Conservation (phyloP, 92 coral and sea anemone species). For the Pocillopora grandis region DNA sequence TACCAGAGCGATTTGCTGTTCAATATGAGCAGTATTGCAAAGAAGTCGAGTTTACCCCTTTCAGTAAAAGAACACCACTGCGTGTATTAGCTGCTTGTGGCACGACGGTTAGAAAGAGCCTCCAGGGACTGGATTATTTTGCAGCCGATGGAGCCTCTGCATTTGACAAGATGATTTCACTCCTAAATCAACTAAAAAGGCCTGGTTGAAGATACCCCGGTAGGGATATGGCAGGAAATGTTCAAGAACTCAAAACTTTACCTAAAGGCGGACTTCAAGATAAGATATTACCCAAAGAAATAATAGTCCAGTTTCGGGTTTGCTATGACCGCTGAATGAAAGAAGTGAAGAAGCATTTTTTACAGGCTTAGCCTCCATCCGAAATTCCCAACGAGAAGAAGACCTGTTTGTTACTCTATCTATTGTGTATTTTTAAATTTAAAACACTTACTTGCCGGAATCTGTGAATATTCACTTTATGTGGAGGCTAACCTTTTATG, state of each 20-base stretch:
- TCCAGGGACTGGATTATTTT: constrained; percentile 56
- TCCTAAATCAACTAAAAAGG: constrained; percentile 25
- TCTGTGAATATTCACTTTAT: no score
- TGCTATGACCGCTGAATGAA: no score
- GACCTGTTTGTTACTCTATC: no score
- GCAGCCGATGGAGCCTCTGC: constrained; percentile 51
- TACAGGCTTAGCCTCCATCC: neutral
- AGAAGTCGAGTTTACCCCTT: constrained; percentile 48
- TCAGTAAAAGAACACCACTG: constrained; percentile 39
- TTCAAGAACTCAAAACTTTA: constrained; percentile 39
- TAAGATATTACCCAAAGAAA: neutral
- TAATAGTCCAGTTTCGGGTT: no score
- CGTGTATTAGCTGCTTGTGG: constrained; percentile 43
- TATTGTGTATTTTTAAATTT: no score
- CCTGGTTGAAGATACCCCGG: neutral
- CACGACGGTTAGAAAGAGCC: constrained; percentile 47
- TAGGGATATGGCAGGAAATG: constrained; percentile 9
- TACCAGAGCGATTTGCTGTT: constrained; percentile 37
- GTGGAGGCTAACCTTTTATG: no score
- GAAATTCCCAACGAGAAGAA: no score
- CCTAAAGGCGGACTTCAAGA: constrained; percentile 42
- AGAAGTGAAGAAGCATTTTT: no score
- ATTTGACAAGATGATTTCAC: constrained; percentile 38
- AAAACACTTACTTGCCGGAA: no score
- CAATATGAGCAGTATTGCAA: constrained; percentile 55